Base-by-base conservation (phyloP, 1,140 invertebrate species). In the Trialeurodes vaporariorum region DNA sequence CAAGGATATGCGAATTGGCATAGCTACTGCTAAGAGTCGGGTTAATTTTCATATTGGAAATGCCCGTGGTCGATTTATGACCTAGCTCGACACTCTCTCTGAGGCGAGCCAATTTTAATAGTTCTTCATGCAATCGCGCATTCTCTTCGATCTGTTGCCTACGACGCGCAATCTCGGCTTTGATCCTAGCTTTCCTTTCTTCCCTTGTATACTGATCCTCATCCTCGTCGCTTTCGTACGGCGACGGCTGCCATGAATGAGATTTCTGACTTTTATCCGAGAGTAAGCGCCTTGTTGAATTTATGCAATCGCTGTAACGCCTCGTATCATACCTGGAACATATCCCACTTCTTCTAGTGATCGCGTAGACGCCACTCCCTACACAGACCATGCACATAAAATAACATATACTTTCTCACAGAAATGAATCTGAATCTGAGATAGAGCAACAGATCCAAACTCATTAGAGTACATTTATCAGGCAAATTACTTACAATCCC, bases 81-180 rank as follows among this genome's bases (percentile, higher is more conserved):
- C 74, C 77, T 67, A 80, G 68, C 66, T 80, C 77, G 5, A 76
- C 80, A 66, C 73, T 78, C 69, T 80, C 81, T 58, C 76, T 74
- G 34, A 81, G 68, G 63, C 79, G 71, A 0, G 83, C 82, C 25
- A 85, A 76, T 49, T 82, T 77, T 25, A 82, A 72, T 9, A 86
- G 75, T 71, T 86, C 83, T 60, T 83, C 80, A 72, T 85, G 83
- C 2, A 85, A 74, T 26, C 82, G 76, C 5, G 82, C 80, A 64
- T 83, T 82, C 69, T 86, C 83, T 72, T 86, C 84, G n/a, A 87
- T 82, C 72, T 86, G 83, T 67, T 81, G 80, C 64, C 84, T 78
- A 2, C 85, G 74, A 34, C 84, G 77, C 2, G 84, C 83, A 67
- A 87, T 87, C 75, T 87, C 86, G 13, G 83, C 82, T 73, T 86